Evolutionary conservation across 2,797 vertebrate genomes (phyloP).

Genomic region (Oryzias dopingdopingensis): DNA sequence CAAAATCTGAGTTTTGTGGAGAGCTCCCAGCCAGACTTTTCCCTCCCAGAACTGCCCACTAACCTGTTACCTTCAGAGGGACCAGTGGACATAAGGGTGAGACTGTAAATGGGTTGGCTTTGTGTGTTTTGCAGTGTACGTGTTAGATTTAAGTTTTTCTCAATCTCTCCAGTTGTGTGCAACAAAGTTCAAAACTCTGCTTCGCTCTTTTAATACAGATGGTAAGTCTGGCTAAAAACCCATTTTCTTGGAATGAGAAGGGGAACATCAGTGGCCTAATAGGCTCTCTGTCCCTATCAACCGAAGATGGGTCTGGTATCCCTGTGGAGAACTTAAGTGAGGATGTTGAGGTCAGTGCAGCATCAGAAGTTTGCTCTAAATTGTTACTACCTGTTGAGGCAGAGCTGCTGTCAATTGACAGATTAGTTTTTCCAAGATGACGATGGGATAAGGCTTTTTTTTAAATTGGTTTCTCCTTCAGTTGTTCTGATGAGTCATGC

Average conservation of each 20-base stretch:
- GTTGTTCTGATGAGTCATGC: no score
- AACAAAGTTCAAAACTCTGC: background rate
- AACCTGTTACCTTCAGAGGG: slow-evolving; percentile 53
- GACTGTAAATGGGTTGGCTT: slow-evolving; percentile 2
- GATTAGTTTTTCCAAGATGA: no score
- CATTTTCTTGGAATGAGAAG: slow-evolving; percentile 77
- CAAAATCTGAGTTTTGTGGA: slow-evolving; percentile 42
- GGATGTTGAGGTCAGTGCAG: slow-evolving; percentile 82
- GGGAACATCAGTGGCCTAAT: slow-evolving; percentile 78
- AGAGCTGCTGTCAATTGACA: no score
- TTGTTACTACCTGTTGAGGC: slow-evolving; percentile 6
- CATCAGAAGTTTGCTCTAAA: background rate
- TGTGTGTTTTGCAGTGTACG: background rate
- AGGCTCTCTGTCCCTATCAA: slow-evolving; percentile 80
- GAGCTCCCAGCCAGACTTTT: slow-evolving; percentile 73
- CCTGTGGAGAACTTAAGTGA: slow-evolving; percentile 79
- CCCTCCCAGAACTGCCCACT: slow-evolving; percentile 73
- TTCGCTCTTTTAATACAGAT: slow-evolving; percentile 72
- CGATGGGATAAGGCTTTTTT: no score
- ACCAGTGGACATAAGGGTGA: slow-evolving; percentile 83
- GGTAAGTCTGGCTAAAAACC: slow-evolving; percentile 82
- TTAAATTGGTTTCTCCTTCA: no score
- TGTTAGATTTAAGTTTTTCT: background rate
- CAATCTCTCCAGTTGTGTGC: background rate
- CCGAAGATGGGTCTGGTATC: slow-evolving; percentile 74